Base-by-base conservation (phyloP, 2,888 invertebrate species). In the Xestobium rufovillosum region DNA sequence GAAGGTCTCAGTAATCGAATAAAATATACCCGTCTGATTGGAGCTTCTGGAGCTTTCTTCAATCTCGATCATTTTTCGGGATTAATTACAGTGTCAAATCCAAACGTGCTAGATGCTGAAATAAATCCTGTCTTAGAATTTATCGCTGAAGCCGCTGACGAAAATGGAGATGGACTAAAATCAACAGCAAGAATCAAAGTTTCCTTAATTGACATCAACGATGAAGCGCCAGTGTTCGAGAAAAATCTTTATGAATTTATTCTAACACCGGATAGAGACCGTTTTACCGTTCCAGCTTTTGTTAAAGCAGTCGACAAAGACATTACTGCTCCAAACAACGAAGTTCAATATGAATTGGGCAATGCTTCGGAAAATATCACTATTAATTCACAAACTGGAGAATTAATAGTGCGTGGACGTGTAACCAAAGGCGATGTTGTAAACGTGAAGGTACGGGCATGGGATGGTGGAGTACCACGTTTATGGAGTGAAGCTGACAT, bases 141-240 rank as follows among this genome's bases (percentile, higher is more conserved):
- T 51, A 78, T 78, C 57, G 83, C 94, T 43, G 85, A 86, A 70
- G 94, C 92, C 42, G 76, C 83, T 47, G 94, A 95, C 67, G 83
- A 84, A 59, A 81, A 87, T 52, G 88, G 89, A 35, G 71, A 75
- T 52, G 90, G 89, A 39, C 79, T 83, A 59, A 74, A 75, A 51
- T 80, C 84, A 28, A 80, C 78, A 47, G 76, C 83, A 52, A 78
- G 78, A 52, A 71, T 89, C 49, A 73, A 79, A 50, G 76, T 90
- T 55, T 79, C 80, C 67, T 67, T 92, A 48, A 67, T 83, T 55
- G 79, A 79, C 47, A 57, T 66, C 4, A 60, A 60, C 40, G 60
- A 60, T 31, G 49, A 58, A 36, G 31, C 78, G 36, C 95, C 95
- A 25, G 69, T 75, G 42, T 96, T 95, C 60, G 83, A 84, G 47